Conservation (phyloP, 1,140 invertebrate genomes). For the Trypoxylus dichotomus region DNA sequence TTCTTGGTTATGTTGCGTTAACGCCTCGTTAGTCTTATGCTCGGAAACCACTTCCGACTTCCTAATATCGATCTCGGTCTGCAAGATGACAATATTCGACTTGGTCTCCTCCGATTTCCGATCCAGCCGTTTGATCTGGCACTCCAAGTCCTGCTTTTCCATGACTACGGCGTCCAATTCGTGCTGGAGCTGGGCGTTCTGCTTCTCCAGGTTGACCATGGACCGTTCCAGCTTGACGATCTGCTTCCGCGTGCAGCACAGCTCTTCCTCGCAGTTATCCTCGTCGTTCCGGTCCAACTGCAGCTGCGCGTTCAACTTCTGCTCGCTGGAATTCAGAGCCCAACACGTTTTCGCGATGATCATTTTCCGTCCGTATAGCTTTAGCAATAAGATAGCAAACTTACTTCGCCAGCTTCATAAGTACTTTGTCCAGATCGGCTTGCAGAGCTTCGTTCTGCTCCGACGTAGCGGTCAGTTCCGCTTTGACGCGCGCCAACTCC, state of each 20-base stretch:
- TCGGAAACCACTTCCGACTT: conserved; percentile 3
- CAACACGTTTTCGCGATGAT: not conserved
- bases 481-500: not conserved
- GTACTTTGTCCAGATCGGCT: not conserved
- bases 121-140: not conserved
- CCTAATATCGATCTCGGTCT: conserved; percentile 2
- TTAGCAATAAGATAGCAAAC: not conserved
- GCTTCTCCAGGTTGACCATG: not conserved
- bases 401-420: conserved; percentile 20
- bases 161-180: not conserved
- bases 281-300: not conserved
- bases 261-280: not conserved
- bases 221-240: not conserved
- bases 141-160: not conserved
- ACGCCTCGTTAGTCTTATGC: not conserved
- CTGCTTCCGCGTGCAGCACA: not conserved
- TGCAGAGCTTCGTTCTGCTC: not conserved
- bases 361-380: no score
- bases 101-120: conserved; percentile 2
- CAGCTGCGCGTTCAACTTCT: not conserved
- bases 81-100: not conserved
- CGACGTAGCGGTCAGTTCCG: not conserved
- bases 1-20: not conserved
- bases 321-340: conserved; percentile 11
- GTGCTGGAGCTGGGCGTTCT: conserved; percentile 6